Conservation (phyloP, 1,140 invertebrate genomes). For the Bombus waltoni region DNA sequence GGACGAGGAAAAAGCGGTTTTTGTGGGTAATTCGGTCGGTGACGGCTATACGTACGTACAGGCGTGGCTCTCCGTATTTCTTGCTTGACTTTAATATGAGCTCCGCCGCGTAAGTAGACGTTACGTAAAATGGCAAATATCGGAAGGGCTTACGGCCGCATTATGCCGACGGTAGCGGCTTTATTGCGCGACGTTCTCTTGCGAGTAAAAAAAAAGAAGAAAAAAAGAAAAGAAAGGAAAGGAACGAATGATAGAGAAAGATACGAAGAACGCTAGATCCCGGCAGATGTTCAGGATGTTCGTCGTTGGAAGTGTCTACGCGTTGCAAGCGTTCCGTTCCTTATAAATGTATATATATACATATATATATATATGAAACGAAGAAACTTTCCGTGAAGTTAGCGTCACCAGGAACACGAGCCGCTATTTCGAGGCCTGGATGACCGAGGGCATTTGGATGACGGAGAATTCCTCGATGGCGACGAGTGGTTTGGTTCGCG, state of each 20-base stretch:
- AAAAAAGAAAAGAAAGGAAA: slow-evolving; percentile 45
- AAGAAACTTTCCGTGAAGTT: neutral
- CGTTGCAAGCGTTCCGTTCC: neutral
- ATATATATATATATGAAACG: neutral
- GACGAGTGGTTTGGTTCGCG: neutral
- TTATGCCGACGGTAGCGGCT: slow-evolving; percentile 75
- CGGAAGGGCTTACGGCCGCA: slow-evolving; percentile 77
- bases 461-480: slow-evolving; percentile 7
- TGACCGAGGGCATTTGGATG: slow-evolving; percentile 19
- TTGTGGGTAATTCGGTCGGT: neutral
- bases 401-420: neutral
- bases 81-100: slow-evolving; percentile 79
- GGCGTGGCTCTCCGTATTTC: slow-evolving; percentile 72
- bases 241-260: slow-evolving; percentile 14
- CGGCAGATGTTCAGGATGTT: slow-evolving; percentile 79
- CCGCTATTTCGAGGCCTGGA: neutral
- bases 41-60: slow-evolving; percentile 27
- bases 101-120: slow-evolving; percentile 68
- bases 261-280: slow-evolving; percentile 30
- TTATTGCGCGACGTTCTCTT: slow-evolving; percentile 74
- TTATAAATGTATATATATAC: neutral
- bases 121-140: slow-evolving; percentile 81
- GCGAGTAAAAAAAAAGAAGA: slow-evolving; percentile 49
- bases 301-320: slow-evolving; percentile 66
- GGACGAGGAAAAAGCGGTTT: neutral